Percentiles rank a stretch among this genome's conserved stretches.
Conservation (phyloP, 1,140 invertebrate genomes). For the Pseudomyrmex dendroicus region DNA sequence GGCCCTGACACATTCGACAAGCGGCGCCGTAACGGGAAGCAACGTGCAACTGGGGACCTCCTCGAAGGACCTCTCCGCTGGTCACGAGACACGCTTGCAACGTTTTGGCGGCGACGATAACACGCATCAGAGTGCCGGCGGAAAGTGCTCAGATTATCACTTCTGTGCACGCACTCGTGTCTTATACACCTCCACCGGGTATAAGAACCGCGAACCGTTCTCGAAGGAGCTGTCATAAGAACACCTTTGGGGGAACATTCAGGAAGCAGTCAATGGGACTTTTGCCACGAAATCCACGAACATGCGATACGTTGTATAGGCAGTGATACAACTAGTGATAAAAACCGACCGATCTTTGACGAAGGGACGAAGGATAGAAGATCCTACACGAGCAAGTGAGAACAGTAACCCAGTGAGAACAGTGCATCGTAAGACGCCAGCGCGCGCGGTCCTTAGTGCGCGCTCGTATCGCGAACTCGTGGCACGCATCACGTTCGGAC, state of each 20-base stretch:
- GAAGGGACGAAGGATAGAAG: background rate
- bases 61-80: conserved; percentile 72
- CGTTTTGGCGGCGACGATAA: conserved; percentile 67
- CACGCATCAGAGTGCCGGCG: conserved; percentile 56
- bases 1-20: conserved; percentile 85
- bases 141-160: conserved; percentile 65
- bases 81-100: conserved; percentile 69
- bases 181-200: conserved; percentile 38
- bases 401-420: conserved; percentile 34
- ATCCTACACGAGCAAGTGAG: background rate
- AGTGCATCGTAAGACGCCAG: conserved; percentile 54
- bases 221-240: conserved; percentile 41
- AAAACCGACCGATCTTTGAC: conserved; percentile 17
- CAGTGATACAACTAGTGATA: conserved; percentile 58
- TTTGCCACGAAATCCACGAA: background rate
- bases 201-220: conserved; percentile 46
- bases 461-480: conserved; percentile 49
- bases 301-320: background rate
- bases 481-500: conserved; percentile 25
- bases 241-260: conserved; percentile 38
- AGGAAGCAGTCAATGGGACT: background rate
- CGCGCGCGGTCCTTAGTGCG: conserved; percentile 36
- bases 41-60: conserved; percentile 84
- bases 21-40: conserved; percentile 85
- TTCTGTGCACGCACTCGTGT: conserved; percentile 36